Evolutionary conservation across 2,113 vertebrate genomes (phyloP).

Genomic region (Ursus arctos): DNA sequence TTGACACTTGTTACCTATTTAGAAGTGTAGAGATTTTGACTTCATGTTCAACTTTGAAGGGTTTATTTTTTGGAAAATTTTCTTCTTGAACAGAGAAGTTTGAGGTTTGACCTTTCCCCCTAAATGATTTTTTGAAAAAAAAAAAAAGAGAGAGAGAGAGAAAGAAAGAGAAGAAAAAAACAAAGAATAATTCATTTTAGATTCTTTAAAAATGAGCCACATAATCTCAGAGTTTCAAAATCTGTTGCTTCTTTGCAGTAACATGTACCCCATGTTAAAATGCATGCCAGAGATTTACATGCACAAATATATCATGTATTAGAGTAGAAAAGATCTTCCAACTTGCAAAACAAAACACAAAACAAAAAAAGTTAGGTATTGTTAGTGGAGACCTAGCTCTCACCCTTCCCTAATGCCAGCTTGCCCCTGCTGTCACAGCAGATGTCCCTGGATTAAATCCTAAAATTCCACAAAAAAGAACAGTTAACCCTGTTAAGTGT

Average conservation of each 20-base stretch:
- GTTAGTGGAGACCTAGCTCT: neutral
- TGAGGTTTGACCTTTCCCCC: slow-evolving; percentile 24
- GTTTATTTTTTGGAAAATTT: slow-evolving; percentile 31
- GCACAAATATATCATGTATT: neutral
- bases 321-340: neutral
- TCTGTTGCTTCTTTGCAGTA: neutral
- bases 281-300: neutral
- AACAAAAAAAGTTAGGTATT: neutral
- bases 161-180: neutral
- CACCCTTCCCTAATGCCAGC: neutral
- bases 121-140: neutral
- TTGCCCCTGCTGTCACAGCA: neutral
- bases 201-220: slow-evolving; percentile 43
- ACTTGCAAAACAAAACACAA: neutral
- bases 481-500: neutral
- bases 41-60: slow-evolving; percentile 3
- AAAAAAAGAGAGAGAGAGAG: neutral
- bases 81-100: neutral
- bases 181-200: slow-evolving; percentile 6
- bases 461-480: neutral
- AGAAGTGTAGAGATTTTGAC: slow-evolving; percentile 14
- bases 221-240: slow-evolving; percentile 2
- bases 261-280: neutral
- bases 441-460: neutral
- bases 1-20: slow-evolving; percentile 22